These are phyloP conservation scores for Xenotilapia flavipinnis DNA, from an alignment of 2,113 vertebrate species.

Conservation along the genomic window DNA sequence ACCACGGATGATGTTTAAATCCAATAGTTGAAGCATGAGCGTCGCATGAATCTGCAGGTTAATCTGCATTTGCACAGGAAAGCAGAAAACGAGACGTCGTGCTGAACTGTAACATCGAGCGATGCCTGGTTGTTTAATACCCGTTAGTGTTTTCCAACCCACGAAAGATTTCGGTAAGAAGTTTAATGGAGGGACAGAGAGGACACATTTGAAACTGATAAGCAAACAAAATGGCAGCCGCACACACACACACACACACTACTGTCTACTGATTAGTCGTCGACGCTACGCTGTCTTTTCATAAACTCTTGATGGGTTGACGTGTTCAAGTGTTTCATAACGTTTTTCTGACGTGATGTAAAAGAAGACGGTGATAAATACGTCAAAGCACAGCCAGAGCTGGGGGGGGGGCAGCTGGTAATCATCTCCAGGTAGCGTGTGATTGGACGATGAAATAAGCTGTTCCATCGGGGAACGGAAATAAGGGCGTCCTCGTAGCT, in stretches of 20 bases:
- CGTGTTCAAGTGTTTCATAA: neutral
- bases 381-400: neutral
- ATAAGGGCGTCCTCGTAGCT: neutral
- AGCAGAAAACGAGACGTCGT: neutral
- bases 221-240: slow-evolving; percentile 34
- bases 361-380: neutral
- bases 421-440: neutral
- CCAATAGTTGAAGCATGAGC: neutral
- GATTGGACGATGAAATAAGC: slow-evolving; percentile 18
- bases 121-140: neutral
- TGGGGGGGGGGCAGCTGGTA: neutral
- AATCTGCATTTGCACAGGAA: neutral
- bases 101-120: neutral
- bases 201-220: neutral
- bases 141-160: neutral
- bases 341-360: neutral
- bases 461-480: neutral
- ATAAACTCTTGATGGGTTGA: too few species aligned
- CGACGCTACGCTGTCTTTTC: too few species aligned
- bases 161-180: neutral
- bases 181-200: neutral
- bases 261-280: too few species aligned
- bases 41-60: neutral
- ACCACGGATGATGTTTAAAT: neutral
- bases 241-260: neutral